Evolutionary conservation across 2,888 invertebrate genomes (phyloP).

Genomic region (Drosophila ustulata): DNA sequence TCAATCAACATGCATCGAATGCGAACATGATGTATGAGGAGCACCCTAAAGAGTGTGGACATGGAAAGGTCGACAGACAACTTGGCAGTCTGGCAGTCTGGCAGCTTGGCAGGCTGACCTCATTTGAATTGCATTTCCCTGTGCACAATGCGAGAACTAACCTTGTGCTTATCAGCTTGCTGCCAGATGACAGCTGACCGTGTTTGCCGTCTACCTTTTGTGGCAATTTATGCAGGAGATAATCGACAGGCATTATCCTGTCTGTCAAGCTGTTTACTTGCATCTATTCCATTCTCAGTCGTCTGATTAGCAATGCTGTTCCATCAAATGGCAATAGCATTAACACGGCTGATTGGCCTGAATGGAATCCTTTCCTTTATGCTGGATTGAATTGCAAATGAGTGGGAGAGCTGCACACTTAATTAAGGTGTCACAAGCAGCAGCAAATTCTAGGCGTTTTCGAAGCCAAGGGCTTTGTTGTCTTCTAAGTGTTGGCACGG

Average conservation of each 20-base stretch:
- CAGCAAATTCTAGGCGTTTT: background rate
- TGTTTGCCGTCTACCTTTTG: background rate
- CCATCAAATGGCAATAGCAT: conserved; percentile 38
- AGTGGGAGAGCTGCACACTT: conserved; percentile 3
- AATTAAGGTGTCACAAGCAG: conserved; percentile 6
- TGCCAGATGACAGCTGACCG: conserved; percentile 34
- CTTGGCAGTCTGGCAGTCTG: background rate
- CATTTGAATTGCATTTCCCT: conserved; percentile 64
- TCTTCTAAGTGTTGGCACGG: background rate
- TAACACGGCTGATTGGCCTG: conserved; percentile 28
- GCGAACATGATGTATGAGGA: conserved; percentile 42
- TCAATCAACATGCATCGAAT: conserved; percentile 73
- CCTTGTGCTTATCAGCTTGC: conserved; percentile 62
- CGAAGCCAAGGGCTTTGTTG: background rate
- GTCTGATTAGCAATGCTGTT: conserved; percentile 53
- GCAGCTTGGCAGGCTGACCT: conserved; percentile 31
- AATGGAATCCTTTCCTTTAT: conserved; percentile 6
- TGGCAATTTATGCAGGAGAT: background rate
- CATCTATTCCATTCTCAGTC: conserved; percentile 25
- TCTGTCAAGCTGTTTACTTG: conserved; percentile 39
- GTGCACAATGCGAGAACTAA: conserved; percentile 48
- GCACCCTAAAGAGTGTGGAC: conserved; percentile 15
- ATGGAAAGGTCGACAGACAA: background rate
- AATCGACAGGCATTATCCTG: background rate
- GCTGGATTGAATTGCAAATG: conserved; percentile 9